Conservation (phyloP, 2,888 invertebrate genomes). For the Gastracanthus pulcherrimus region DNA sequence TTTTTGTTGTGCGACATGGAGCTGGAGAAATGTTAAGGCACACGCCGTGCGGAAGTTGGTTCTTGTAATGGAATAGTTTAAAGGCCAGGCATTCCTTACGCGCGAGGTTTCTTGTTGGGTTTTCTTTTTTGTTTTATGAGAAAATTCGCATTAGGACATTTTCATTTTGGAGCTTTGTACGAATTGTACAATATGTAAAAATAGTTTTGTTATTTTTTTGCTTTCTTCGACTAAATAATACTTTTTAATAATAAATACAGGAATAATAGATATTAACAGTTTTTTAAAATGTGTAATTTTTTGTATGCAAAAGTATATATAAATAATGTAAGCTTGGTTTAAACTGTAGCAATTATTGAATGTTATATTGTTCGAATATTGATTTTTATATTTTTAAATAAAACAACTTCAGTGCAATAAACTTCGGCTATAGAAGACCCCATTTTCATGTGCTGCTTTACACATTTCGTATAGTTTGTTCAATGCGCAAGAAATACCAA, state of each 20-base stretch:
- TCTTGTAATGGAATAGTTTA: constrained; percentile 41
- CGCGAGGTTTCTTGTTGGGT: not conserved
- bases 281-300: no score
- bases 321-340: no score
- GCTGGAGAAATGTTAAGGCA: not conserved
- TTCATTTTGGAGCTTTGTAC: not conserved
- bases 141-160: not conserved
- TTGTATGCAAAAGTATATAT: no score
- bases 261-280: no score
- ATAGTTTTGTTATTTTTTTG: no score
- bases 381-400: not conserved
- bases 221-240: no score
- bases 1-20: not conserved
- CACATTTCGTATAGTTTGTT: not conserved
- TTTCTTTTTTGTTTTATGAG: not conserved
- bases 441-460: not conserved
- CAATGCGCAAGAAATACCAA: not conserved
- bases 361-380: no score
- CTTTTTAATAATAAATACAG: no score
- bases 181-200: not conserved
- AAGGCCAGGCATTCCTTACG: not conserved
- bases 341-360: no score
- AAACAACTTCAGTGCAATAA: not conserved
- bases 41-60: no score
- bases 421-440: not conserved